These are phyloP conservation scores for Drosophila pandora DNA, from an alignment of 1,140 invertebrate genomes.

Conservation along the genomic window DNA sequence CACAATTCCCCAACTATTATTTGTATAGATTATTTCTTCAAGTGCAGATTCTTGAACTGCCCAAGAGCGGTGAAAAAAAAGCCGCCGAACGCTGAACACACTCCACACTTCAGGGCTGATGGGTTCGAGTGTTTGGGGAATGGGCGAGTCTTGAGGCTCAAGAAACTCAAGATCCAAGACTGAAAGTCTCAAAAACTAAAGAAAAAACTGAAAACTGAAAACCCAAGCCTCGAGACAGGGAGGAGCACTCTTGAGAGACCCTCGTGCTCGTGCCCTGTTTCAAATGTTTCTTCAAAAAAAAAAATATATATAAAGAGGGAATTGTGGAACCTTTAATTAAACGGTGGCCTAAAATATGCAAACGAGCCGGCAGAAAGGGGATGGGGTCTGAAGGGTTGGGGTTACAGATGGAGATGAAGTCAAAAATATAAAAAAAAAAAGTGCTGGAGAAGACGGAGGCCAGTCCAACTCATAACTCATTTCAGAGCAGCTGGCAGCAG, in stretches of 20 bases:
- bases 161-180: constrained; percentile 15
- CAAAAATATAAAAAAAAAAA: too few species aligned
- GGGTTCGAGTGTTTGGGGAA: constrained; percentile 40
- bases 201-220: constrained; percentile 10
- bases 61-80: constrained; percentile 13
- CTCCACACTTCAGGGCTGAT: constrained; percentile 48
- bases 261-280: constrained; percentile 79
- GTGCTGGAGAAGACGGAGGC: constrained; percentile 24
- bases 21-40: not conserved
- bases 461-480: constrained; percentile 82
- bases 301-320: constrained; percentile 2
- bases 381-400: constrained; percentile 9
- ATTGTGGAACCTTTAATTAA: constrained; percentile 83
- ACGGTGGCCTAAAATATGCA: constrained; percentile 84
- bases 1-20: not conserved
- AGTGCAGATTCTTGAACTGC: constrained; percentile 16
- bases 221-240: constrained; percentile 27
- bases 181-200: constrained; percentile 20
- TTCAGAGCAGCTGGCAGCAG: constrained; percentile 42
- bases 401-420: constrained; percentile 1
- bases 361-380: constrained; percentile 51
- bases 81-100: constrained; percentile 48
- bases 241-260: constrained; percentile 68
- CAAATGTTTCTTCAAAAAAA: constrained; percentile 60
- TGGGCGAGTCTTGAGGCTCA: constrained; percentile 27